Conservation (phyloP, 2,797 vertebrate species). For the Perdix hodgsoniae region DNA sequence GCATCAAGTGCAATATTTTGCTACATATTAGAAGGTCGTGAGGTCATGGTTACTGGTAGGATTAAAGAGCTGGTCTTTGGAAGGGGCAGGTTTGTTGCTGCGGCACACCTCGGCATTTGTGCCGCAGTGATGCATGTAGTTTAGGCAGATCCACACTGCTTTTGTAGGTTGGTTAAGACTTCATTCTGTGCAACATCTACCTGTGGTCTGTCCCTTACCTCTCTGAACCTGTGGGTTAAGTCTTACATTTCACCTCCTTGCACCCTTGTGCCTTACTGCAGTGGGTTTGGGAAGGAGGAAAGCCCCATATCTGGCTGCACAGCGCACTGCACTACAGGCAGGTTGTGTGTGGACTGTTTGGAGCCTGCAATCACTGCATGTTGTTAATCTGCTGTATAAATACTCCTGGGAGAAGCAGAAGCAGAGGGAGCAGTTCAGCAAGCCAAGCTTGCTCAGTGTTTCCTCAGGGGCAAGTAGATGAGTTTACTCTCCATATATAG, state of each 20-base stretch:
- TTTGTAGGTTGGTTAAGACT: background rate
- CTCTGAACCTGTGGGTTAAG: background rate
- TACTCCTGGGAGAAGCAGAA: background rate
- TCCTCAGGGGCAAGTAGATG: background rate
- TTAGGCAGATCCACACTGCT: background rate
- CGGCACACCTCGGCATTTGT: background rate
- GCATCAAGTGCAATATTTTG: background rate
- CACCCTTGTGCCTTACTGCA: background rate
- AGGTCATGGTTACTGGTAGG: background rate
- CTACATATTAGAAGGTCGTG: background rate
- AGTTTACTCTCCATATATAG: rapidly evolving
- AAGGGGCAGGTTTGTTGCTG: background rate
- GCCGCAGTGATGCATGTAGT: background rate
- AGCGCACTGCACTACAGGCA: background rate
- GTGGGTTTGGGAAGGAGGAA: background rate
- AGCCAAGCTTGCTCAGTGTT: background rate
- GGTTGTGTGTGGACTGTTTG: background rate
- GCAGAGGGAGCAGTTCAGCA: background rate
- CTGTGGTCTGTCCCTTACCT: background rate
- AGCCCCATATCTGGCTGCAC: background rate
- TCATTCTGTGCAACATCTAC: background rate
- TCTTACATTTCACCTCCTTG: background rate
- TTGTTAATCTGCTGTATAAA: background rate
- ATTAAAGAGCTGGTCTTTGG: background rate
- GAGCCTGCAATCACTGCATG: rapidly evolving